Conservation (phyloP, 1,140 invertebrate species). For the Drosophila grimshawi region DNA sequence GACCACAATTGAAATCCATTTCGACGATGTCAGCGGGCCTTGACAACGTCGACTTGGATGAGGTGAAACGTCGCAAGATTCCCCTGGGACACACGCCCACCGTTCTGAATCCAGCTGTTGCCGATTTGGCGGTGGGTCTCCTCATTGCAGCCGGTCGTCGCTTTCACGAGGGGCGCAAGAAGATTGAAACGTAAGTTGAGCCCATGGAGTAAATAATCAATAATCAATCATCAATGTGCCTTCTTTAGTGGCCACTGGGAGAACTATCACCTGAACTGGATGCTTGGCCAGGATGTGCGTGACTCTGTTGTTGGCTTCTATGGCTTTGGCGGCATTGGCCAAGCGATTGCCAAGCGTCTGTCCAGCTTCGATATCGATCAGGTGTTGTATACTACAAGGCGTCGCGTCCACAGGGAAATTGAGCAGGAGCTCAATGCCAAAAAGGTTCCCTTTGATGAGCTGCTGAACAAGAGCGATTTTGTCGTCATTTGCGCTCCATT, state of each 20-base stretch:
- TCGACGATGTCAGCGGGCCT: constrained; percentile 95
- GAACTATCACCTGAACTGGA: constrained; percentile 93
- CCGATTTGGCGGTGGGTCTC: constrained; percentile 91
- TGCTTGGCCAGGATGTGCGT: constrained; percentile 93
- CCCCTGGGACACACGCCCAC: constrained; percentile 95
- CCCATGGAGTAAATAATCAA: constrained; percentile 73
- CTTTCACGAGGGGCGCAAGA: constrained; percentile 90
- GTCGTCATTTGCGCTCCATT: constrained; percentile 89
- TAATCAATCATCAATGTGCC: accelerated
- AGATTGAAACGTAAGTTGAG: constrained; percentile 72
- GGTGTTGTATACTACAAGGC: constrained; percentile 90
- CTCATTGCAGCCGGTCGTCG: constrained; percentile 86
- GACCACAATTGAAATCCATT: constrained; percentile 91
- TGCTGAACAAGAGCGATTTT: constrained; percentile 92
- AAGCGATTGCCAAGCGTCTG: constrained; percentile 89
- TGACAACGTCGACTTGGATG: constrained; percentile 90
- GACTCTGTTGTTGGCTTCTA: constrained; percentile 94
- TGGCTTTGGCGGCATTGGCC: constrained; percentile 94
- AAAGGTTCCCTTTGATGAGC: constrained; percentile 89
- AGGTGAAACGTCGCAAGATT: constrained; percentile 89
- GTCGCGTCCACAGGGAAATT: constrained; percentile 86
- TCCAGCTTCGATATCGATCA: constrained; percentile 89
- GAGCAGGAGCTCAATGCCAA: constrained; percentile 89
- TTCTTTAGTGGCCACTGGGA: constrained; percentile 91
- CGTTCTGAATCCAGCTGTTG: constrained; percentile 95